Base-by-base conservation (phyloP, 2,797 vertebrate species). In the Lutjanus campechanus region DNA sequence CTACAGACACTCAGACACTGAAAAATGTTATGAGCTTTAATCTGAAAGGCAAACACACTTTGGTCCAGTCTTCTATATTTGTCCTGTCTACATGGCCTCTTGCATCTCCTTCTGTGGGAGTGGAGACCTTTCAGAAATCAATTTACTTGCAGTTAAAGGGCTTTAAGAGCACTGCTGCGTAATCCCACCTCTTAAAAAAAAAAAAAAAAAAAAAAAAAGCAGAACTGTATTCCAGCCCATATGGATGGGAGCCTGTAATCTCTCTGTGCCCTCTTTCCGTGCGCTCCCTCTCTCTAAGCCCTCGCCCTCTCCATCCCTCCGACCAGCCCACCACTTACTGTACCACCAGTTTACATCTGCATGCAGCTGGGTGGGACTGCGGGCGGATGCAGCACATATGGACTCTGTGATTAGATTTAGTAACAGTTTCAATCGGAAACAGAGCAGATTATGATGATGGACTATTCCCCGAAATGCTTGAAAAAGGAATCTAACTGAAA, bases 211-310 rank as follows among this genome's bases (percentile, higher is more conserved):
- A 69, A 65, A 87, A 88, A 73, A 75, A 86, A 76, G 81, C 80
- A 89, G 65, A 85, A 79, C 85, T 85, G 81, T 85, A 89, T 88
- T 83, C 76, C 85, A 78, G 82, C 85, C 88, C 93, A 91, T 93
- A 93, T 92, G 93, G 89, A 87, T 51, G 83, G 62, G 76, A 88
- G 90, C 85, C 78, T 89, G 73, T 96, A 96, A 96, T 96, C 96
- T 94, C 81, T 54, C 81, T 0, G 49, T 95, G 95, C 79, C 95
- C 95, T 95, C 93, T 88, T 96, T 96, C 92, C 83, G 55, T 72
- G 73, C 68, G 66, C 87, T 84, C 92, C 82, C 84, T 94, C 87
- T 84, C 92, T 83, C 84, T 94, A 93, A 94, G 86, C 93, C 85
- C 81, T 89, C 73, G 8, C 76, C 77, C 83, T 81, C 86, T 77